Evolutionary conservation across 2,113 vertebrate species (phyloP), one percentile per base, ranked within the genome.

Genomic region (Gadus chalcogrammus): DNA sequence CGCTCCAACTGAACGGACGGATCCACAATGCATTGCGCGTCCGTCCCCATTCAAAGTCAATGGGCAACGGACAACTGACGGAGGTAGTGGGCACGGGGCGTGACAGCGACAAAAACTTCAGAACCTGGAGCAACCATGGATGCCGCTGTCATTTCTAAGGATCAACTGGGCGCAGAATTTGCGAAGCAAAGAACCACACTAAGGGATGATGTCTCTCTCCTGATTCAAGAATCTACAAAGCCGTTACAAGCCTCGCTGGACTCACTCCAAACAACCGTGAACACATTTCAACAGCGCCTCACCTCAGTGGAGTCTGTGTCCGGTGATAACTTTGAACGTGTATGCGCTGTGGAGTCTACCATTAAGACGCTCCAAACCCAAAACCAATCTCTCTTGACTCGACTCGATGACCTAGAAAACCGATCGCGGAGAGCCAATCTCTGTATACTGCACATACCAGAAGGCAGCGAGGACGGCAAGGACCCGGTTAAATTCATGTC

Each of bases 301-400:
- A 6, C 18, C 64, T 72, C 53, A 0, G 11, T 60, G 1, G 11
- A 65, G 2, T 60, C 42, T 66, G 38, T 31, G 13, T n/a, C n/a
- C n/a, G n/a, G n/a, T 13, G 55, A 78, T 15, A 68, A 0, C 27
- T 69, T 69, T 66, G 61, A 79, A 18, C 15, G 42, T 0, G 1
- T 72, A 35, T 38, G 17, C 0, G 38, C 1, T 66, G 59, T 8
- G 1, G 61, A 78, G 18, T 60, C 64, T n/a, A 59, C 35, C 13
- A 68, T 68, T 13, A 67, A 1, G 2, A 52, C 1, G 0, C 42
- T 69, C 42, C 42, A 48, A 18, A 48, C 0, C 20, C 65, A 75
- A 28, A 78, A 66, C 42, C 55, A 65, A 15, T 48, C 16, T 0
- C 24, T 67, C 3, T 18, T 73, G 35, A 38, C 68, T 22, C 5